Base-by-base conservation (phyloP, 2,888 invertebrate species). In the Steinernema hermaphroditum region DNA sequence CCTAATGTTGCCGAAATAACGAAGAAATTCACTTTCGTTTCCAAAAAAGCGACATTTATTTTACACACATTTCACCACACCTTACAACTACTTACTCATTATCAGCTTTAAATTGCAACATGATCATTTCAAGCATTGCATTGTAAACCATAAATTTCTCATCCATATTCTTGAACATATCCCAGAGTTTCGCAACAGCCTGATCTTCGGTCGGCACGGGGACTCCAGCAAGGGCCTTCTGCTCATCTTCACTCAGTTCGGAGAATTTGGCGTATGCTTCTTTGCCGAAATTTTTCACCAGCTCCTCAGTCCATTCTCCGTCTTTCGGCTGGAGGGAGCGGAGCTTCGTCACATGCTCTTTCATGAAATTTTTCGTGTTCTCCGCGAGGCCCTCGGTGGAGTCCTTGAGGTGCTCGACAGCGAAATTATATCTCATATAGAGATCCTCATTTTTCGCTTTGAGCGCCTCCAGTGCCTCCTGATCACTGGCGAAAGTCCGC, bases 311-410 rank as follows among this genome's bases (percentile, higher is more conserved):
- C 54, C 54, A 54, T 6, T 27, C 54, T 14, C 54, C 54, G 19
- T 54, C 54, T 2, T 14, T 22, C 12, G 54, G 54, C 12, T 27
- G 54, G 27, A 54, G 22, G 24, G 54, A 2, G 6, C 54, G 54
- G 6, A 54, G 22, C 54, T 54, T 54, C 22, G 16, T 9, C n/a
- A 54, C 54, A 6, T 54, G 54, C 54, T 54, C 54, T 16, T 54
- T 54, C n/a, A 54, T 46, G 54, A 54, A 54, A 27, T 54, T 54
- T 27, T 54, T 54, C 27, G 54, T 54, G 9, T 14, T 12, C 12
- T 54, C 54, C 9, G 27, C 24, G 24, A 54, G 27, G 54, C 22
- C 12, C 12, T 22, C 27, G 27, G 54, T 54, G 24, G 27, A 22
- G 27, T 27, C 27, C 24, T 22, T 22, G 27, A 22, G n/a, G 16